A percentile compares a stretch with the other conserved stretches of the same genome.
Evolutionary conservation across 2,888 invertebrate genomes (phyloP).

Genomic region (Geotrupes spiniger): DNA sequence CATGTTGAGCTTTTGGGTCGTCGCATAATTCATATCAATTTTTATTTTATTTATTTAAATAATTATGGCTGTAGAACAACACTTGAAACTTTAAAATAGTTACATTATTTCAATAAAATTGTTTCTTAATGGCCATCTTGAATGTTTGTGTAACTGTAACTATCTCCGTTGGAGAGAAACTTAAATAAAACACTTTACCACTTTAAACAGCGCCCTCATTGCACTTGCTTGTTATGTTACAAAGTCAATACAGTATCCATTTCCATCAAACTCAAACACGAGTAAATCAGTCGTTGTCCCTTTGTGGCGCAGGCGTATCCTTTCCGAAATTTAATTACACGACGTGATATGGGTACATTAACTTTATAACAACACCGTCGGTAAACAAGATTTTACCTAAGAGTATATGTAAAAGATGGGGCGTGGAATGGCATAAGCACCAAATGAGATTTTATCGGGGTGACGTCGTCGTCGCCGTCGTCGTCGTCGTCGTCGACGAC

Average conservation of each 20-base stretch:
- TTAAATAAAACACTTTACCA: slow-evolving; percentile 38
- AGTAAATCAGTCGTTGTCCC: slow-evolving; percentile 40
- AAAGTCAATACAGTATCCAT: slow-evolving; percentile 41
- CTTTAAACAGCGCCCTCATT: slow-evolving; percentile 33
- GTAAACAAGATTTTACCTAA: slow-evolving; percentile 19
- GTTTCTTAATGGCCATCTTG: no score
- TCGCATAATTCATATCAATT: no score
- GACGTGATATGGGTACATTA: slow-evolving; percentile 18
- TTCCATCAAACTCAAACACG: slow-evolving; percentile 42
- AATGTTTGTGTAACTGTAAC: no score
- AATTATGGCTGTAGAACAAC: no score
- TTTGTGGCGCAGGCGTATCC: slow-evolving; percentile 22
- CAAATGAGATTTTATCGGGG: background rate
- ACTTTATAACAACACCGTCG: slow-evolving; percentile 16
- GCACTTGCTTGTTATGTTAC: slow-evolving; percentile 36
- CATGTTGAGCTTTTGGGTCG: no score
- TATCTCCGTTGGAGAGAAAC: slow-evolving; percentile 21
- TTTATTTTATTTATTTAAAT: no score
- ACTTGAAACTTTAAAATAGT: no score
- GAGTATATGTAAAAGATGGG: background rate
- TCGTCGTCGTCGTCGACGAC: no score
- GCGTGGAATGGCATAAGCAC: background rate
- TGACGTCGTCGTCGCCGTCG: no score
- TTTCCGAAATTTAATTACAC: slow-evolving; percentile 32
- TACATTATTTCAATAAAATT: no score